These are phyloP conservation scores for Momotus momota DNA, from an alignment of 2,797 vertebrate genomes.

Conservation along the genomic window DNA sequence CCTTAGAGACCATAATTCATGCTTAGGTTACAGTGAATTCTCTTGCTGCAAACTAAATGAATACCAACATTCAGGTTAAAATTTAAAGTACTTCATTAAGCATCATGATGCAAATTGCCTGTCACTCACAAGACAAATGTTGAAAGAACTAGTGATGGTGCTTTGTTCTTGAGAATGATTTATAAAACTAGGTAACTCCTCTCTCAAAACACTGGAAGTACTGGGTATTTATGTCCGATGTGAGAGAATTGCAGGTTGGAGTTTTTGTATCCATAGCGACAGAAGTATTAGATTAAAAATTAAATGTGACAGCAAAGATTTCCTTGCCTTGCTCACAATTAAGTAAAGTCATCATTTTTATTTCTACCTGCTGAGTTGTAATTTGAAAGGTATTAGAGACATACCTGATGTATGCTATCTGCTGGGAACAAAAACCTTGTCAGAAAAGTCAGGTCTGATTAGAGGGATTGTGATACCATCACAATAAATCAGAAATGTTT, in stretches of 20 bases:
- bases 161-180: constrained; percentile 40
- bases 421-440: constrained; percentile 32
- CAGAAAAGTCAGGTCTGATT: constrained; percentile 33
- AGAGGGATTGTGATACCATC: constrained; percentile 21
- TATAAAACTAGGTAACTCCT: constrained; percentile 15
- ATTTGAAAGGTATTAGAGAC: constrained; percentile 31
- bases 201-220: constrained; percentile 51
- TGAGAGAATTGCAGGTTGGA: neutral
- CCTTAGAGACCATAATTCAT: constrained; percentile 36
- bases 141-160: neutral
- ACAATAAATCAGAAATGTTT: constrained; percentile 49
- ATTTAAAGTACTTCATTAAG: constrained; percentile 43
- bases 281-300: constrained; percentile 16
- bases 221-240: neutral
- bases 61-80: constrained; percentile 62
- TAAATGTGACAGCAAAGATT: constrained; percentile 43
- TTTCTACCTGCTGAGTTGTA: constrained; percentile 36
- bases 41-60: constrained; percentile 38
- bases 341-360: neutral
- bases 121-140: neutral
- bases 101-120: constrained; percentile 11
- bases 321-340: constrained; percentile 27
- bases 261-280: constrained; percentile 1
- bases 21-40: constrained; percentile 26
- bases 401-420: constrained; percentile 1